Conservation (phyloP, 2,797 vertebrate species). For the Rhynchonycteris naso region DNA sequence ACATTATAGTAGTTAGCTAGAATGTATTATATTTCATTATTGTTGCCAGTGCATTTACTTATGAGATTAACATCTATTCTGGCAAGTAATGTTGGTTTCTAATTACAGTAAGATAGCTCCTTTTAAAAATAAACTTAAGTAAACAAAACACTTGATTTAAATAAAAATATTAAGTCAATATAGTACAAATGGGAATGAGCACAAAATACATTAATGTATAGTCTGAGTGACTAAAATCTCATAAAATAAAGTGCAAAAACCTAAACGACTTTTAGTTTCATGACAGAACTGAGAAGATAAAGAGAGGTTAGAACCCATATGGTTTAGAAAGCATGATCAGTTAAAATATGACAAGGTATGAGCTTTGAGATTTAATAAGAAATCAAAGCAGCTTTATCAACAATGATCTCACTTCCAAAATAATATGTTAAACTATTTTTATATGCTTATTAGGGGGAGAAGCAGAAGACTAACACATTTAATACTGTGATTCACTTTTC, state of each 20-base stretch:
- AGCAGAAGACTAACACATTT: conserved; percentile 30
- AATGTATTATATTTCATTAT: conserved; percentile 5
- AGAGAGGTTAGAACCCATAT: neutral
- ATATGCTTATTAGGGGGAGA: neutral
- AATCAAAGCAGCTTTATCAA: conserved; percentile 12
- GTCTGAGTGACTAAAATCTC: neutral
- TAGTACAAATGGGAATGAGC: neutral
- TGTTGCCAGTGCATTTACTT: conserved; percentile 20
- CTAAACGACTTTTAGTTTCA: conserved; percentile 8
- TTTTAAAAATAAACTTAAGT: conserved; percentile 51
- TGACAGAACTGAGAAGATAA: conserved; percentile 33
- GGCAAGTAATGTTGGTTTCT: conserved; percentile 29
- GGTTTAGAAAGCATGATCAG: neutral
- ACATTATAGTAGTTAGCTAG: neutral
- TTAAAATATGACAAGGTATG: conserved; percentile 31
- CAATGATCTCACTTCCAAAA: conserved; percentile 5
- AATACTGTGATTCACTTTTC: conserved; percentile 23
- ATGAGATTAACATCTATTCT: neutral
- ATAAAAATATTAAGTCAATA: neutral
- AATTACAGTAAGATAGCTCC: neutral
- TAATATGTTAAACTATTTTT: neutral
- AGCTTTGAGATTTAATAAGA: conserved; percentile 29
- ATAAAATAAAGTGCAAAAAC: conserved; percentile 41
- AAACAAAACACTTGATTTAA: conserved; percentile 21
- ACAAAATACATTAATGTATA: neutral